Evolutionary conservation across 2,888 invertebrate species (phyloP).

Genomic region (Pristionchus fissidentatus): DNA sequence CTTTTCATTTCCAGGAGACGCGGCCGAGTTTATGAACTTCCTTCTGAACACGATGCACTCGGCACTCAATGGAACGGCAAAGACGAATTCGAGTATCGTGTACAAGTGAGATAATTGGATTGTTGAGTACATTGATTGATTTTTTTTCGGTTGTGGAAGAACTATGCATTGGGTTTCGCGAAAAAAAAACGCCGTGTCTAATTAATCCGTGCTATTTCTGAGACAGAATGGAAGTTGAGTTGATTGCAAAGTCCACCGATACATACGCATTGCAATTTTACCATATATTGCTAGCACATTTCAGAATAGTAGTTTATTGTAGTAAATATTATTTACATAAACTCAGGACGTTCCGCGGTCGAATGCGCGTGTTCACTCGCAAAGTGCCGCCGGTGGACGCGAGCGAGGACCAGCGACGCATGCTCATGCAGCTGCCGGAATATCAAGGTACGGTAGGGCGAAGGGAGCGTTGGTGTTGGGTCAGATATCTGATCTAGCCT

Average conservation of each 20-base stretch:
- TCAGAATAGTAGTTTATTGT: background rate
- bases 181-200: too few relatives aligned
- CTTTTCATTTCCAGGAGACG: slow-evolving; percentile 87
- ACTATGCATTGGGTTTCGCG: too few relatives aligned
- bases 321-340: background rate
- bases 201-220: too few relatives aligned
- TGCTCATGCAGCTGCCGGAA: slow-evolving; percentile 66
- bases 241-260: too few relatives aligned
- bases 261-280: too few relatives aligned
- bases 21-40: slow-evolving; percentile 97
- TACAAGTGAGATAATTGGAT: slow-evolving; percentile 83
- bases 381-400: slow-evolving; percentile 92
- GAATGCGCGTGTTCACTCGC: slow-evolving; percentile 82
- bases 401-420: slow-evolving; percentile 66
- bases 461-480: background rate
- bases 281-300: too few relatives aligned
- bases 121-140: background rate
- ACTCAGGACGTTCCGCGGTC: slow-evolving; percentile 84
- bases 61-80: slow-evolving; percentile 91
- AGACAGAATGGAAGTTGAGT: too few relatives aligned
- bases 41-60: slow-evolving; percentile 95
- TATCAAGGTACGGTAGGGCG: slow-evolving; percentile 60
- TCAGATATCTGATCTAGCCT: too few relatives aligned
- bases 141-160: too few relatives aligned
- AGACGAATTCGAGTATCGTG: slow-evolving; percentile 82